Evolutionary conservation across 2,888 invertebrate species (phyloP), one percentile per base, ranked within the genome.

Genomic region (Conops quadrifasciatus): DNA sequence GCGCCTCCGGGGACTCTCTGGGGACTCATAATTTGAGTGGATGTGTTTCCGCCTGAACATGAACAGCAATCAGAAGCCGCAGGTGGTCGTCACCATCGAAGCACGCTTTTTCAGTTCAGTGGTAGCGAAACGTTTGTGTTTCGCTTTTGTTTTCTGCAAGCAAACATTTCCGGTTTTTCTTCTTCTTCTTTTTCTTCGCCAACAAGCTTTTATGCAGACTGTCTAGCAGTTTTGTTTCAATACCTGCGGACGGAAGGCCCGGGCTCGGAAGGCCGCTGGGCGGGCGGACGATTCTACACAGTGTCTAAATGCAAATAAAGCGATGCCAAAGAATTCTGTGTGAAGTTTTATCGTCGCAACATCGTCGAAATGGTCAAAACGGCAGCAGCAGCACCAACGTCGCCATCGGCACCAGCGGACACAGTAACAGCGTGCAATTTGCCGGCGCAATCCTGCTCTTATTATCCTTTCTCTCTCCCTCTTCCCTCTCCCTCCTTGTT

Each of bases 21-120:
- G 65, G 58, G 71, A 74, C 66, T 71, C 71, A 74, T 74, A 74
- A 74, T 62, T 72, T 71, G 71, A 71, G 60, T 74, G 66, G 51
- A 66, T 72, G 68, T 68, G 71, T 68, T 71, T 71, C 71, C 68
- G 71, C 71, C 73, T 73, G 73, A 73, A 72, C 75, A 74, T 73
- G 75, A 75, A 75, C 75, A 72, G 76, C 73, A 77, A 75, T 75
- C 73, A 75, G 75, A 75, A 75, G 67, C 76, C 71, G 76, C 77
- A 75, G 77, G 77, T 77, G 77, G 77, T 73, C 77, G 73, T 72
- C 75, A 71, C 67, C 9, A 71, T 68, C 51, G 51, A 59, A 26
- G 60, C 67, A 67, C 67, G 67, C 59, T 49, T 67, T n/a, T 67
- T 28, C 24, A 36, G 67, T 59, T 47, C 59, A 58, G 58, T 53